Evolutionary conservation across 1,140 invertebrate genomes (phyloP).

Genomic region (Bicyclus anynana): DNA sequence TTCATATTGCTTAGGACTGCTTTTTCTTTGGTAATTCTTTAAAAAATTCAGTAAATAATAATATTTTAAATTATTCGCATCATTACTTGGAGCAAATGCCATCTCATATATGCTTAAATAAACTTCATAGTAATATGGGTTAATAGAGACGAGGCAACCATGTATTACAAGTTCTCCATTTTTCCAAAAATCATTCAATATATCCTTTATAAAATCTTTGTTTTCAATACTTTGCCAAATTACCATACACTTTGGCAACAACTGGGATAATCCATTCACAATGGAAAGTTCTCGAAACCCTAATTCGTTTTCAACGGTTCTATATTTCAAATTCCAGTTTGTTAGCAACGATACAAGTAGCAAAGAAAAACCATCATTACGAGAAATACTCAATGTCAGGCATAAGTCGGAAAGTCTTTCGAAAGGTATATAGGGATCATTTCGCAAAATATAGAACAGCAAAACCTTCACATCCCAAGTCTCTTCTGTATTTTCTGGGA

Average conservation of each 20-base stretch:
- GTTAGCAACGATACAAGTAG: conserved; percentile 66
- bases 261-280: conserved; percentile 44
- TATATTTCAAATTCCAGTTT: conserved; percentile 68
- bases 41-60: conserved; percentile 69
- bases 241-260: conserved; percentile 50
- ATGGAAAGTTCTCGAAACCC: conserved; percentile 43
- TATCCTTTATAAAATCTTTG: conserved; percentile 60
- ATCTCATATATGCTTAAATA: conserved; percentile 68
- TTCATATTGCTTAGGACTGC: conserved; percentile 69
- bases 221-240: conserved; percentile 65
- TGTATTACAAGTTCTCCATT: conserved; percentile 71
- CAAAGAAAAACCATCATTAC: conserved; percentile 66
- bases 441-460: conserved; percentile 57
- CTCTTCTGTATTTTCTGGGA: conserved; percentile 61
- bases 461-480: conserved; percentile 69
- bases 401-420: conserved; percentile 61
- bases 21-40: conserved; percentile 64
- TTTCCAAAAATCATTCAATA: conserved; percentile 69
- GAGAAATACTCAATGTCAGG: conserved; percentile 53
- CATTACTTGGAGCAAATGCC: conserved; percentile 39
- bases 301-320: conserved; percentile 50
- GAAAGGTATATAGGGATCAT: conserved; percentile 47
- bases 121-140: conserved; percentile 74
- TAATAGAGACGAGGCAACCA: conserved; percentile 62
- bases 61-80: conserved; percentile 56